A percentile compares a stretch with the other conserved stretches of the same genome.
Conservation (phyloP, 2,113 vertebrate species). For the Charina bottae region DNA sequence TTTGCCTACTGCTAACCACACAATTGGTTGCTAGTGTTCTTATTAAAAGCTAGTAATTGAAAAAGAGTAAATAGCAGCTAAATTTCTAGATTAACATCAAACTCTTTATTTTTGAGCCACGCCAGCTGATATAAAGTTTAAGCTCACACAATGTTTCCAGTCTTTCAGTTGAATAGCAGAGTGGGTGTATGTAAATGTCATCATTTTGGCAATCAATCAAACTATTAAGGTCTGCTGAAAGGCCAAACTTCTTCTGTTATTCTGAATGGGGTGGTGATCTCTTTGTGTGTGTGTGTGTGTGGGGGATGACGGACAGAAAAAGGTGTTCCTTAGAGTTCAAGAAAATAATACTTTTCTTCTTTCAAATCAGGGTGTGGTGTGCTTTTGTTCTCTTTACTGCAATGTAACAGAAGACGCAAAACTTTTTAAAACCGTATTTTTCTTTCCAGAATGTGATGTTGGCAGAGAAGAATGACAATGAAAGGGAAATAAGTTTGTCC, state of each 20-base stretch:
- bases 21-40: neutral
- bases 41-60: conserved; percentile 14
- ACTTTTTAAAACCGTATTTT: conserved; percentile 33
- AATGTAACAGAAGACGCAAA: conserved; percentile 23
- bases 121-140: conserved; percentile 44
- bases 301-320: conserved; percentile 31
- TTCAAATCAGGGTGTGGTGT: conserved; percentile 48
- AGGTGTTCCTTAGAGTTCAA: conserved; percentile 33
- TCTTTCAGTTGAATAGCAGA: conserved; percentile 63
- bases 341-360: conserved; percentile 38
- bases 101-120: conserved; percentile 33
- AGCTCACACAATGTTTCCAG: conserved; percentile 62
- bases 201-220: conserved; percentile 71
- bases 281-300: neutral
- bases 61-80: conserved; percentile 45
- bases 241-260: conserved; percentile 59
- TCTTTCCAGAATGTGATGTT: conserved; percentile 18
- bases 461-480: conserved; percentile 3
- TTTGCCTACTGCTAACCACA: neutral
- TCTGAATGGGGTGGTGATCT: conserved; percentile 50
- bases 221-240: conserved; percentile 57
- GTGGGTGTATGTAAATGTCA: conserved; percentile 69
- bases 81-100: conserved; percentile 55
- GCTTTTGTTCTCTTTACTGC: conserved; percentile 42
- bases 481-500: conserved; percentile 2